Evolutionary conservation across 2,888 invertebrate genomes (phyloP).

Genomic region (Mythimna lalbum): DNA sequence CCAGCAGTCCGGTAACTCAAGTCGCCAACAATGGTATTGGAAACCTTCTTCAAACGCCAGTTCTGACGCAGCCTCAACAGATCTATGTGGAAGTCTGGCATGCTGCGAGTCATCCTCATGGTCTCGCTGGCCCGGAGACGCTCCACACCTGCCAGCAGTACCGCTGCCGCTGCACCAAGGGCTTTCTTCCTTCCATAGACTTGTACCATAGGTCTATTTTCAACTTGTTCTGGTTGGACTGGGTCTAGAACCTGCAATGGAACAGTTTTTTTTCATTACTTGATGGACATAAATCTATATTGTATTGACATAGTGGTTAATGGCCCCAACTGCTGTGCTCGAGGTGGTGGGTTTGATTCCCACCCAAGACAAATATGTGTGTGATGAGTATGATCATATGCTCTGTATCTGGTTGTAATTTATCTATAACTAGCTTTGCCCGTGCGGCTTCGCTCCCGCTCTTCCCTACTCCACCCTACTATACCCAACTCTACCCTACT

Average conservation of each 20-base stretch:
- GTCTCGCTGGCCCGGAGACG: constrained; percentile 95
- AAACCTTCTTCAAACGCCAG: constrained; percentile 99
- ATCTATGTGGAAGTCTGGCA: constrained; percentile 98
- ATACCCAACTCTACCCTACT: too few relatives aligned
- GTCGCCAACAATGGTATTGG: constrained; percentile 98
- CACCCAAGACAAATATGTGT: too few relatives aligned
- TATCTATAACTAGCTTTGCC: too few relatives aligned
- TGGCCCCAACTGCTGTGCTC: too few relatives aligned
- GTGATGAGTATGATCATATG: too few relatives aligned
- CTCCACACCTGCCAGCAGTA: constrained; percentile 96
- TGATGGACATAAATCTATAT: neutral
- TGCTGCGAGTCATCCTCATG: constrained; percentile 93
- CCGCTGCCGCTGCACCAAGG: constrained; percentile 95
- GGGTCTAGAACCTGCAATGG: constrained; percentile 93
- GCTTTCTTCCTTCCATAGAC: constrained; percentile 98
- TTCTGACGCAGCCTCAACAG: constrained; percentile 96
- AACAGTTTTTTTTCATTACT: neutral
- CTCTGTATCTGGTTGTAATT: too few relatives aligned
- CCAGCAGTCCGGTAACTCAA: constrained; percentile 98
- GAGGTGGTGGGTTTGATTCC: too few relatives aligned
- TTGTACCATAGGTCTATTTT: constrained; percentile 96
- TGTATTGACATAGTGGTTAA: too few relatives aligned
- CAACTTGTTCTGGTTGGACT: constrained; percentile 95
- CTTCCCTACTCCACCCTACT: too few relatives aligned
- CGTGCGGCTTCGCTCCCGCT: too few relatives aligned